phyloP scores from a whole-genome alignment of 2,113 vertebrate species.

The Platichthys stellatus region DNA sequence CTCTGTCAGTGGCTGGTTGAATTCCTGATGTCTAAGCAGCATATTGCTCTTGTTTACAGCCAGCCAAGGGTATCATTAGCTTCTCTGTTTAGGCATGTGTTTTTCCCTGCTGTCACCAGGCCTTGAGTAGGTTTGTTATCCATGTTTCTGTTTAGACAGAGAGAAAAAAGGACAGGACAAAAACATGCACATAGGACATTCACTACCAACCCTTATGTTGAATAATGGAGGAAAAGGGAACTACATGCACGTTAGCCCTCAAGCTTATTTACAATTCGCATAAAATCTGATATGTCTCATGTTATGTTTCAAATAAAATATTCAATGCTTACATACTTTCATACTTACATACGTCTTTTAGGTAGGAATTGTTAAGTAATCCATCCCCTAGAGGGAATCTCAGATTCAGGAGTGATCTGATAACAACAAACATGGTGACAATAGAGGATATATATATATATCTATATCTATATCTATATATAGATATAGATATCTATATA shows the following conservation, averaged over 20 bases:
- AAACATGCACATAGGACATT: neutral
- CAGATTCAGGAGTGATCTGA: no score
- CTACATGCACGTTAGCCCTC: neutral
- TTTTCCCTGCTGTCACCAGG: slow-evolving; percentile 64
- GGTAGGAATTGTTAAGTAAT: no score
- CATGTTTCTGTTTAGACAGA: slow-evolving; percentile 57
- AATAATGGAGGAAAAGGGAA: neutral
- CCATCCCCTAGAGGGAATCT: no score
- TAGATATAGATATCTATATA: no score
- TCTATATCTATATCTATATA: no score
- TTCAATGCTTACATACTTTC: no score
- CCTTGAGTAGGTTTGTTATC: slow-evolving; percentile 46
- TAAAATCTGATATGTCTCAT: no score
- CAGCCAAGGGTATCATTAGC: slow-evolving; percentile 79
- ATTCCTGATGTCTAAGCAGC: slow-evolving; percentile 79
- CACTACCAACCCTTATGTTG: neutral
- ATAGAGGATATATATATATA: no score
- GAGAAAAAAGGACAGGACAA: slow-evolving; percentile 1
- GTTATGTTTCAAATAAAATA: no score
- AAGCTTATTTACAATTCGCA: neutral
- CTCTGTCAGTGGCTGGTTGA: slow-evolving; percentile 65
- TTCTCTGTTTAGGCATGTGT: slow-evolving; percentile 70
- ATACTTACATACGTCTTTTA: no score
- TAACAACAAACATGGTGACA: no score
- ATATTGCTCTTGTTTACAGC: slow-evolving; percentile 78